Evolutionary conservation across 2,113 vertebrate genomes (phyloP).

Genomic region (Sapayoa aenigma): DNA sequence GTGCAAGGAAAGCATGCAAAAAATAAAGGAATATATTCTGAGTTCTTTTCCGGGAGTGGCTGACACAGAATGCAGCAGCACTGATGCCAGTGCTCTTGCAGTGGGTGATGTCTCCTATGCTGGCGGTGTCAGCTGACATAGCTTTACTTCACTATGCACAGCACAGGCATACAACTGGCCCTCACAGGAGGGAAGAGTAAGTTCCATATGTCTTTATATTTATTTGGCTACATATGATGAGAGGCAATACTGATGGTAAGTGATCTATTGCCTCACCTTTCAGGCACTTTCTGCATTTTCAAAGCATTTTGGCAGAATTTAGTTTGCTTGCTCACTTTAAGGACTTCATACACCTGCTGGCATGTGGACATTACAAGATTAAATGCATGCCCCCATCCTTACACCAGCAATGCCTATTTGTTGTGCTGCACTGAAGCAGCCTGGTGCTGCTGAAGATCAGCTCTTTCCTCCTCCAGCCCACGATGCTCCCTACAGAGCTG

Average conservation of each 20-base stretch:
- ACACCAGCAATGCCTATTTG: background rate
- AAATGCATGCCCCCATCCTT: background rate
- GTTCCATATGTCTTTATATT: background rate
- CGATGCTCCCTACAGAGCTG: background rate
- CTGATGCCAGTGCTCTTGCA: fast-evolving
- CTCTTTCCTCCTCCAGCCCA: background rate
- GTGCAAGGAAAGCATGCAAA: background rate
- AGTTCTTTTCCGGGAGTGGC: background rate
- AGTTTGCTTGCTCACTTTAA: background rate
- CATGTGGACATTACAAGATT: background rate
- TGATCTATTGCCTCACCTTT: background rate
- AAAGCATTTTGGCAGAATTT: background rate
- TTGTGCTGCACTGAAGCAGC: background rate
- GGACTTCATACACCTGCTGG: background rate
- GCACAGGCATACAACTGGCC: background rate
- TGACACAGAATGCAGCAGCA: background rate
- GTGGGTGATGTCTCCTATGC: background rate
- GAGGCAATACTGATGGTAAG: background rate
- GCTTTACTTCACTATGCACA: background rate
- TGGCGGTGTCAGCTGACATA: background rate
- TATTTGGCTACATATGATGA: background rate
- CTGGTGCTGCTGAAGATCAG: background rate
- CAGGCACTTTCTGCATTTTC: background rate
- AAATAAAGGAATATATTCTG: fast-evolving
- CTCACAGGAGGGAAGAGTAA: background rate